phyloP scores from a whole-genome alignment of 2,888 invertebrate species.

The Campaea margaritaria region DNA sequence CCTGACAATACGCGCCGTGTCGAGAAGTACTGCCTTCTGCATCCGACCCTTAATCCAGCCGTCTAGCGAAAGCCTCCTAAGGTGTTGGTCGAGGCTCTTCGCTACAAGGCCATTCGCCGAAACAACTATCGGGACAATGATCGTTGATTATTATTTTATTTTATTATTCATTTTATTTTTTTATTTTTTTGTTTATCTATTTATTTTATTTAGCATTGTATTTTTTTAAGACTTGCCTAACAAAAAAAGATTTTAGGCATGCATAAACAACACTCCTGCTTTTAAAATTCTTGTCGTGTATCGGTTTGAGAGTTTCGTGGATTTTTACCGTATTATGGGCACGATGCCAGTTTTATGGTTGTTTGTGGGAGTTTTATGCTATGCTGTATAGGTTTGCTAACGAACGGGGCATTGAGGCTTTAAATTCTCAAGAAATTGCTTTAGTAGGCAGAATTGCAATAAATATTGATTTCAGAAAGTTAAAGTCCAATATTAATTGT shows the following conservation, averaged over 20 bases:
- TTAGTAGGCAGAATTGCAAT: background rate
- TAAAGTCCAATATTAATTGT: background rate
- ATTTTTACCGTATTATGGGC: slow-evolving; percentile 5
- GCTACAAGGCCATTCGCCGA: too few species aligned
- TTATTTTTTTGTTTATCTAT: too few species aligned
- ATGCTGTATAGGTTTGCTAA: background rate
- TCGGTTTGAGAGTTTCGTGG: background rate
- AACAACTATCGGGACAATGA: too few species aligned
- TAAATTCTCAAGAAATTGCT: background rate
- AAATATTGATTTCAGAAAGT: background rate
- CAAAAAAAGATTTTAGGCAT: background rate
- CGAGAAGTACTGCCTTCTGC: too few species aligned
- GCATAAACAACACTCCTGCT: background rate
- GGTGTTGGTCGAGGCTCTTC: too few species aligned
- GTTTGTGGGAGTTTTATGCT: background rate
- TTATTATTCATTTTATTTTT: too few species aligned
- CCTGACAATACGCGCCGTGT: too few species aligned
- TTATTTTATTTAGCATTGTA: too few species aligned
- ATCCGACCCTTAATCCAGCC: too few species aligned
- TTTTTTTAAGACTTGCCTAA: background rate
- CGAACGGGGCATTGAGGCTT: background rate
- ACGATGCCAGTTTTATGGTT: slow-evolving; percentile 2
- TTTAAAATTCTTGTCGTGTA: slow-evolving; percentile 4
- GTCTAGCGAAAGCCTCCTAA: too few species aligned
- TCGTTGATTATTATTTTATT: too few species aligned